These are phyloP conservation scores for Halichoerus grypus DNA, from an alignment of 2,113 vertebrate species.

Conservation along the genomic window DNA sequence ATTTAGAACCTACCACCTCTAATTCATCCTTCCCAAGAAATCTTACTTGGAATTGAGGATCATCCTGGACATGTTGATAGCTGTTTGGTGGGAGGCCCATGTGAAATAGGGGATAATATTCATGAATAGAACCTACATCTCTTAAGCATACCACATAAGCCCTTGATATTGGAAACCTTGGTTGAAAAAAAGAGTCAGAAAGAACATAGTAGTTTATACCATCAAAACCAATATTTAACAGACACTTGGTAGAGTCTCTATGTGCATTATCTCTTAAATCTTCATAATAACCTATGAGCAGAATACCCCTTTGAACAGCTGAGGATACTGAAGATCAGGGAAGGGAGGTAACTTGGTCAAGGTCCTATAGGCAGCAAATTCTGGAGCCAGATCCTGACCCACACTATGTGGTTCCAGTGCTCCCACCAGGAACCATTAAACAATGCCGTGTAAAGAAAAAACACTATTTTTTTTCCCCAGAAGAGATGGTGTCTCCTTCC, in stretches of 20 bases:
- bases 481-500: neutral
- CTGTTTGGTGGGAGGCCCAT: neutral
- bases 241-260: neutral
- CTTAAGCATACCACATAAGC: neutral
- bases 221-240: neutral
- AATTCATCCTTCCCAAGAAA: neutral
- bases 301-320: neutral
- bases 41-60: neutral
- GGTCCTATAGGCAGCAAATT: neutral
- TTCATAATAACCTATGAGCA: neutral
- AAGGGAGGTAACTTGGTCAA: neutral
- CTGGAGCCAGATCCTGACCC: neutral
- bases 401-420: no score
- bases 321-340: neutral
- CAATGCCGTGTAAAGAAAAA: neutral
- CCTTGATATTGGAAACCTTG: constrained; percentile 3
- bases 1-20: neutral
- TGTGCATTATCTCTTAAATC: neutral
- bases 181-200: neutral
- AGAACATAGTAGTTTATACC: neutral
- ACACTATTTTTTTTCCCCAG: neutral
- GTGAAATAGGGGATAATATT: neutral
- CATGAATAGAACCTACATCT: neutral
- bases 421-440: neutral
- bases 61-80: neutral